A percentile compares a stretch with the other conserved stretches of the same genome.
Conservation (phyloP, 2,797 vertebrate genomes). For the Euthynnus affinis region DNA sequence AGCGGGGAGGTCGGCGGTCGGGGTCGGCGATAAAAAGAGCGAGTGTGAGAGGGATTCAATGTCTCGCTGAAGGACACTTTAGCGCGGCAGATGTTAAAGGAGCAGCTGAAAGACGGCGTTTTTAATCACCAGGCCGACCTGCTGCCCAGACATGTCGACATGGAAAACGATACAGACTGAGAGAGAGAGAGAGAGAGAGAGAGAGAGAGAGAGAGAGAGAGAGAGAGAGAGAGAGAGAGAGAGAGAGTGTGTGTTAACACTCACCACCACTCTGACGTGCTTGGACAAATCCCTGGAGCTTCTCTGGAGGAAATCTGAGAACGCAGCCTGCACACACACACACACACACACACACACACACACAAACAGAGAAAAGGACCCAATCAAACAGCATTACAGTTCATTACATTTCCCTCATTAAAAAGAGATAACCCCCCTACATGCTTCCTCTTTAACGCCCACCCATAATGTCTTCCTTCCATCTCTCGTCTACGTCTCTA, state of each 20-base stretch:
- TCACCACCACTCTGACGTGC: slow-evolving; percentile 98
- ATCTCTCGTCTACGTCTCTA: background rate
- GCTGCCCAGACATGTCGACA: slow-evolving; percentile 65
- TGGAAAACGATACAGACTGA: slow-evolving; percentile 58
- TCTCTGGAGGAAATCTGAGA: slow-evolving; percentile 98
- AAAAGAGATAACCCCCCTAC: slow-evolving; percentile 46
- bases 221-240: slow-evolving; percentile 33
- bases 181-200: slow-evolving; percentile 27
- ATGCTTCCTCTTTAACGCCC: slow-evolving; percentile 39
- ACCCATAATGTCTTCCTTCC: slow-evolving; percentile 18
- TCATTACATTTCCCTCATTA: slow-evolving; percentile 62
- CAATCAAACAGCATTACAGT: slow-evolving; percentile 61
- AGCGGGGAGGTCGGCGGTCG: slow-evolving; percentile 23
- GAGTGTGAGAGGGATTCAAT: background rate
- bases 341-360: slow-evolving; percentile 46
- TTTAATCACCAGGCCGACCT: slow-evolving; percentile 63
- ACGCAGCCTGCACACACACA: slow-evolving; percentile 89
- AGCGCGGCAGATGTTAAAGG: background rate
- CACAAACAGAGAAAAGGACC: slow-evolving; percentile 7
- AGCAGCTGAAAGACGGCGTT: slow-evolving; percentile 56
- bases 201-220: slow-evolving; percentile 31
- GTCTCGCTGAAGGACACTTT: slow-evolving; percentile 43
- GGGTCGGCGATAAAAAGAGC: slow-evolving; percentile 10
- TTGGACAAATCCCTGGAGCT: slow-evolving; percentile 99
- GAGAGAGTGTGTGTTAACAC: slow-evolving; percentile 74